Evolutionary conservation across 2,888 invertebrate genomes (phyloP).

Genomic region (Imbricaverruca yamaguchii): DNA sequence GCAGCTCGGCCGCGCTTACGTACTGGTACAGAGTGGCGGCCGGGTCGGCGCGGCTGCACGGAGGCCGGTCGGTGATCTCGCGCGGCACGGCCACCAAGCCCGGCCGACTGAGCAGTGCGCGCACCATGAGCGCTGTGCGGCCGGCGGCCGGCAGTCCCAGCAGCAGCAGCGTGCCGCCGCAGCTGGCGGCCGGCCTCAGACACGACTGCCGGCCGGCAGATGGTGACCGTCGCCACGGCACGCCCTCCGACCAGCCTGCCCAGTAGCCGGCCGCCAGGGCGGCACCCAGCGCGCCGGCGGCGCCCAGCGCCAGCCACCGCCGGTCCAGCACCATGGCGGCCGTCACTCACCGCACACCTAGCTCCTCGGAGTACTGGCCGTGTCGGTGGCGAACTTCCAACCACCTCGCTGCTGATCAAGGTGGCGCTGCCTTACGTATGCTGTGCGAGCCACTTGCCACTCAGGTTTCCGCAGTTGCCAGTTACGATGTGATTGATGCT

Average conservation of each 20-base stretch:
- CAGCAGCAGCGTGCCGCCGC: background rate
- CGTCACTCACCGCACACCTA: too few species aligned
- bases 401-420: too few species aligned
- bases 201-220: background rate
- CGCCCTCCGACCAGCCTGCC: background rate
- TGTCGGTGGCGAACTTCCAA: too few species aligned
- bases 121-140: slow-evolving; percentile 5
- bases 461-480: too few species aligned
- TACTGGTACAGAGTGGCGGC: background rate
- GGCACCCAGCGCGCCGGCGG: background rate
- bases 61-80: background rate
- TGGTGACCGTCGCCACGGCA: background rate
- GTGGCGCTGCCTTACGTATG: too few species aligned
- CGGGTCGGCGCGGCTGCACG: background rate
- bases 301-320: background rate
- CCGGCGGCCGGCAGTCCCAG: slow-evolving; percentile 1
- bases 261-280: slow-evolving; percentile 5
- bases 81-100: background rate
- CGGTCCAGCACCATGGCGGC: background rate
- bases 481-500: too few species aligned
- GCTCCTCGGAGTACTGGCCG: too few species aligned
- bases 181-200: background rate
- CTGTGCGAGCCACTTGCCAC: too few species aligned
- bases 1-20: background rate
- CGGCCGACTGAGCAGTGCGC: background rate